Percentiles rank a stretch among this genome's conserved stretches.
phyloP scores from a whole-genome alignment of 2,113 vertebrate species.

The Myodes glareolus region DNA sequence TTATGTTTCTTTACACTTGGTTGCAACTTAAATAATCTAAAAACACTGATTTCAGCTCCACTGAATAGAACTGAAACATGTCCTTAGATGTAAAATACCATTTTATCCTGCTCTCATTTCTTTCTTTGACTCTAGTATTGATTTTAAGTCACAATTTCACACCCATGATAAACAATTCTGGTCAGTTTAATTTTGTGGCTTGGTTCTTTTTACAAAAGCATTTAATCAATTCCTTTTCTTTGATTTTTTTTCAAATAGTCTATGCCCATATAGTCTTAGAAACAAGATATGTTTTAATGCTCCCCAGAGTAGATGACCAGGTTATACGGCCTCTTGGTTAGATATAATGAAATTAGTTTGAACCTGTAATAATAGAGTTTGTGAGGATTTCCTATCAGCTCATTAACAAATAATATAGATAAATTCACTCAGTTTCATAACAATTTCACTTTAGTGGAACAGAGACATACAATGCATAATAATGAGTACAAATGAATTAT shows the following conservation, averaged over 20 bases:
- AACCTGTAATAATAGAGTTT: background rate
- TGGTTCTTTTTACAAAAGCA: background rate
- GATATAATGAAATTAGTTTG: background rate
- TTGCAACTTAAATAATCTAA: background rate
- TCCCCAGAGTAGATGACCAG: background rate
- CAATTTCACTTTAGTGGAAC: background rate
- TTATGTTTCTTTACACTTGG: background rate
- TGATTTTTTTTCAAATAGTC: background rate
- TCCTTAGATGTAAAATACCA: background rate
- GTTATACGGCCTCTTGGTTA: background rate
- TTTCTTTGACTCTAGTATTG: background rate
- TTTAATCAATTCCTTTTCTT: background rate
- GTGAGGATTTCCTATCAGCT: fast-evolving
- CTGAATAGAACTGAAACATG: background rate
- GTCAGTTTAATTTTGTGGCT: constrained; percentile 12
- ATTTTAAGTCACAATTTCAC: constrained; percentile 11
- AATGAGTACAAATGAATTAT: background rate
- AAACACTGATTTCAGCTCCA: background rate
- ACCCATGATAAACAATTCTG: constrained; percentile 1
- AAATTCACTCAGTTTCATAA: background rate
- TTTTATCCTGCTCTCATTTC: constrained; percentile 26
- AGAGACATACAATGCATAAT: background rate
- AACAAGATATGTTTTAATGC: background rate
- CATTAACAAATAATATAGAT: background rate
- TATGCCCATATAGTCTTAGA: background rate